Base-by-base conservation (phyloP, 2,888 invertebrate genomes). In the Sminthurides aquaticus region DNA sequence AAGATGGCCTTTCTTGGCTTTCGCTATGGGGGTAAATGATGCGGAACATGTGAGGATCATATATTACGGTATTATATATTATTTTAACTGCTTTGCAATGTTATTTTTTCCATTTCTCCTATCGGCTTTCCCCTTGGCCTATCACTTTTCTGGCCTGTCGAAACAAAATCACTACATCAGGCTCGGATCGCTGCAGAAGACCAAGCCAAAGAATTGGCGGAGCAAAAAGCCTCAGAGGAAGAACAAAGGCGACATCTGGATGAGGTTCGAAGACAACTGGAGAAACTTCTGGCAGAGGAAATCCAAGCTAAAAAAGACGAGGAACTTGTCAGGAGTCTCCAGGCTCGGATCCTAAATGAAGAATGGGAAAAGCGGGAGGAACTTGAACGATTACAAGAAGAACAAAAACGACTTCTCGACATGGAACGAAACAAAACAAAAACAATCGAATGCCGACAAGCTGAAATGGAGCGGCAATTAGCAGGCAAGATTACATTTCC, bases 361-460 rank as follows among this genome's bases (percentile, higher is more conserved):
- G 91, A 91, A 81, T 90, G 89, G 88, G 89, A 89, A 75, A 87
- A 86, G 76, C 79, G 90, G 70, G 90, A 90, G 77, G 88, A 90
- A 77, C 77, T 91, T 70, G 90, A 91, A 79, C 81, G 84, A 71
- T 79, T 90, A n/a, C 89, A 90, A 78, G 84, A 84, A 75, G 89
- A 90, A 78, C 90, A 90, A 76, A 83, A 84, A 71, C 79, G 83
- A 76, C 81, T 90, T 76, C 77, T 91, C 64, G 86, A 87, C 76
- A 84, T 86, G 75, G 91, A 91, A 78, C 82, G 88, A 72, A 81
- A 85, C 65, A 90, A 90, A 77, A 81, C 89, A 59, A 83, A 84
- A 71, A 88, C 87, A 72, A 88, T 89, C 76, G 89, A 90, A 79
- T 81, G 82, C 52, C 79, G 85, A 64, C 88, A 89, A 76, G 83